Evolutionary conservation across 2,113 vertebrate species (phyloP).

Genomic region (Nycticryphes semicollaris): DNA sequence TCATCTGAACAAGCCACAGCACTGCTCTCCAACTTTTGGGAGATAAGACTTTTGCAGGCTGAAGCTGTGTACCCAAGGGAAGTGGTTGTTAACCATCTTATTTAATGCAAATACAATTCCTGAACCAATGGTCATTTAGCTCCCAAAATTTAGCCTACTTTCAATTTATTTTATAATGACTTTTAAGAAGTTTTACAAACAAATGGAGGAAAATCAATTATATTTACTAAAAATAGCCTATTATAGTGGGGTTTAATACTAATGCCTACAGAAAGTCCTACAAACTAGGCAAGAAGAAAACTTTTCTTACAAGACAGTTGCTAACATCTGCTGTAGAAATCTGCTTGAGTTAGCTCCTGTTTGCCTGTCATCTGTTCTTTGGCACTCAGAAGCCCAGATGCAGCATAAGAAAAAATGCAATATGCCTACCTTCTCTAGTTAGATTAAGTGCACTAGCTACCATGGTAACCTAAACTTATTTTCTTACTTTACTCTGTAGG

Average conservation of each 20-base stretch:
- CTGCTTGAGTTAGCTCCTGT: background rate
- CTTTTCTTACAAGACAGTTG: background rate
- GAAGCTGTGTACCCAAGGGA: background rate
- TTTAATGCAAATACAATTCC: background rate
- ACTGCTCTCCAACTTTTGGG: background rate
- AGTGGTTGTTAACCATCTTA: background rate
- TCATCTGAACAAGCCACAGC: background rate
- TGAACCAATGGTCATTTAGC: background rate
- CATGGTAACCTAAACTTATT: conserved; percentile 77
- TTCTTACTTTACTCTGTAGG: conserved; percentile 72
- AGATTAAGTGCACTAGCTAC: conserved; percentile 65
- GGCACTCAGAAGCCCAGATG: conserved; percentile 11
- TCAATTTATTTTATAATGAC: background rate
- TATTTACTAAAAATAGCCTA: background rate
- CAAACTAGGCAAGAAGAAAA: background rate
- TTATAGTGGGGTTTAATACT: background rate
- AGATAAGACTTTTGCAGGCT: background rate
- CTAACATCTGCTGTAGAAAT: background rate
- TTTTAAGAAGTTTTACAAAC: background rate
- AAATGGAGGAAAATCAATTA: background rate
- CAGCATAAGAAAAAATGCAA: background rate
- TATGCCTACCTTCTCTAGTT: conserved; percentile 48
- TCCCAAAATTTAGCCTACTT: background rate
- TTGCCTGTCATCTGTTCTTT: conserved; percentile 3
- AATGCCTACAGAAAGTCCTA: background rate